These are phyloP conservation scores for Oreocharis arfaki DNA, from an alignment of 2,113 vertebrate species.

Conservation along the genomic window DNA sequence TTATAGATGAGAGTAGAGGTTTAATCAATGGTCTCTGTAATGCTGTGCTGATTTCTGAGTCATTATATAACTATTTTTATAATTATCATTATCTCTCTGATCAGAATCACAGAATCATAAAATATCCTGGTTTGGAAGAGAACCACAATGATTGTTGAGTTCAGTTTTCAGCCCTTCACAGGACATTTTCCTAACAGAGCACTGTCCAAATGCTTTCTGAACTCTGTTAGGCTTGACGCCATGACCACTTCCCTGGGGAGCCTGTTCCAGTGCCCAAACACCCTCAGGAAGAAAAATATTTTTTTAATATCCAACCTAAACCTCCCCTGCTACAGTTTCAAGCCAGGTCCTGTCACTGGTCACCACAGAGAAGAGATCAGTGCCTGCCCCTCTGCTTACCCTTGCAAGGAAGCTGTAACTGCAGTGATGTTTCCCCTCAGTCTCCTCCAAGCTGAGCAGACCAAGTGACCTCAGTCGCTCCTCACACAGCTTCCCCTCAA, in stretches of 20 bases:
- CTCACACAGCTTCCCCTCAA: rapidly evolving
- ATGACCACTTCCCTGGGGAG: background rate
- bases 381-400: rapidly evolving
- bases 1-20: background rate
- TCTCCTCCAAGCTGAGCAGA: background rate
- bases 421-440: too few relatives aligned
- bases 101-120: background rate
- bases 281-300: background rate
- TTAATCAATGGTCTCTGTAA: background rate
- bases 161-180: background rate
- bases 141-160: background rate
- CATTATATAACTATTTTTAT: background rate
- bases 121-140: background rate
- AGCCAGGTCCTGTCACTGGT: background rate
- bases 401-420: rapidly evolving
- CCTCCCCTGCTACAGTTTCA: background rate
- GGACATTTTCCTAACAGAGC: background rate
- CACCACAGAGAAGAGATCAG: background rate
- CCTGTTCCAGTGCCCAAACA: background rate
- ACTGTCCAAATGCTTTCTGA: background rate
- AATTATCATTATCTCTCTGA: too few relatives aligned
- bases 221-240: background rate
- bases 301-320: background rate
- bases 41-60: background rate
- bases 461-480: rapidly evolving